Percentiles rank a stretch among this genome's conserved stretches.
These are phyloP conservation scores for Agrotis segetum DNA, from an alignment of 2,888 invertebrate genomes.

Conservation along the genomic window DNA sequence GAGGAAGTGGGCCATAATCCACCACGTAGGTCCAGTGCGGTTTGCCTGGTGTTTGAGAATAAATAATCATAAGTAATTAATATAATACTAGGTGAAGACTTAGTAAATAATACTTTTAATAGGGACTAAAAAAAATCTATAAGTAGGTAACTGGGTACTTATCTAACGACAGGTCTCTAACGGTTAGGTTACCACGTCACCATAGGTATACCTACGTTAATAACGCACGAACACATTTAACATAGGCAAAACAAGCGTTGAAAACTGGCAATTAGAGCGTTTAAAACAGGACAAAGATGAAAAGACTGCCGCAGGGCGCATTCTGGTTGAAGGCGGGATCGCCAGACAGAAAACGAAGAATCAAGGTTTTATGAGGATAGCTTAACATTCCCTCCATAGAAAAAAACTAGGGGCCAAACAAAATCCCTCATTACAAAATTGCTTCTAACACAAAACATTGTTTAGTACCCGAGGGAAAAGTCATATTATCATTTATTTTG, in stretches of 20 bases:
- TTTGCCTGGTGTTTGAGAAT: no score
- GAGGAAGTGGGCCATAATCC: no score
- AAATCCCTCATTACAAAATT: slow-evolving; percentile 23
- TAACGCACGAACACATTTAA: slow-evolving; percentile 8
- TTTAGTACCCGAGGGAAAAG: slow-evolving; percentile 5
- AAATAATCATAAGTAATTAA: no score
- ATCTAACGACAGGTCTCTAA: no score
- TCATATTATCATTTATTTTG: slow-evolving; percentile 21
- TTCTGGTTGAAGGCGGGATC: slow-evolving; percentile 39
- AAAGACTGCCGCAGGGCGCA: slow-evolving; percentile 45
- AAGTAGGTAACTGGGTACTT: no score
- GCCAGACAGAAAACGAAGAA: slow-evolving; percentile 53
- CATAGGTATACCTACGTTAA: no score
- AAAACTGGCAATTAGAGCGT: slow-evolving; percentile 42
- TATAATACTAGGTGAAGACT: not conserved
- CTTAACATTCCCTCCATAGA: slow-evolving; percentile 4
- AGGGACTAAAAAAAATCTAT: no score
- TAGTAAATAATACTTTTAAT: not conserved
- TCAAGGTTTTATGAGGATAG: slow-evolving; percentile 34
- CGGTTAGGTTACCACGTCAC: not conserved
- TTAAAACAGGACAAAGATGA: slow-evolving; percentile 35
- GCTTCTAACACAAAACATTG: slow-evolving; percentile 12
- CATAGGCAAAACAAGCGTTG: slow-evolving; percentile 20
- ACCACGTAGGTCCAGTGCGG: no score
- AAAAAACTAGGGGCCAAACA: slow-evolving; percentile 25